phyloP scores from a whole-genome alignment of 1,140 invertebrate genomes.

The Hestina assimilis region DNA sequence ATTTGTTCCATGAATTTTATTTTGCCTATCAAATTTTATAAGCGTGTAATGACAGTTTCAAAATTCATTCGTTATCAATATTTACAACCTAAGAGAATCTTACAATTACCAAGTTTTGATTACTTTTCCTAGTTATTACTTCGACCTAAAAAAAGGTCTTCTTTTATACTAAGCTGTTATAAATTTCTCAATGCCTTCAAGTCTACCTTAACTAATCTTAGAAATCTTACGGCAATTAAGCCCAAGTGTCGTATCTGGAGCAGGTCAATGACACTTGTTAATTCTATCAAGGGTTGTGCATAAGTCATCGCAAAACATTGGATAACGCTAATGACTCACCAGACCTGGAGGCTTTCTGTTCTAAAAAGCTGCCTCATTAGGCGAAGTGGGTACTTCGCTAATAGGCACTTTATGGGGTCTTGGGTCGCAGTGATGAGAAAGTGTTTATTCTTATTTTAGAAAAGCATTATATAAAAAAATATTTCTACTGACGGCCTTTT shows the following conservation, averaged over 20 bases:
- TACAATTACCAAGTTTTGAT: not conserved
- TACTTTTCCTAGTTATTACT: not conserved
- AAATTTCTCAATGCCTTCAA: not conserved
- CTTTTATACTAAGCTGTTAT: too few species aligned
- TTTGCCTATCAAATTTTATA: not conserved
- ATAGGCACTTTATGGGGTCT: conserved; percentile 13
- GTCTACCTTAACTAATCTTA: not conserved
- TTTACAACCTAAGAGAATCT: not conserved
- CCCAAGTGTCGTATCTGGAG: not conserved
- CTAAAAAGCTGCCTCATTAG: conserved; percentile 20
- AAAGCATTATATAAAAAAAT: not conserved
- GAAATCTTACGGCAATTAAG: not conserved
- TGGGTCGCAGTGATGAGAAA: not conserved
- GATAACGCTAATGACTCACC: conserved; percentile 13
- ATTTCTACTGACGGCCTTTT: too few species aligned
- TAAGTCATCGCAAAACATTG: conserved; percentile 4
- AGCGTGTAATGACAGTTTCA: not conserved
- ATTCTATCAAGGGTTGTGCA: conserved; percentile 1
- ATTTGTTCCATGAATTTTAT: not conserved
- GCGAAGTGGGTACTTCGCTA: conserved; percentile 7
- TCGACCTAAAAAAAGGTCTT: not conserved
- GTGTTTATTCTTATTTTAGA: not conserved
- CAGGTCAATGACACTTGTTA: conserved; percentile 16
- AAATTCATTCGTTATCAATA: not conserved
- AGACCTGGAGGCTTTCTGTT: conserved; percentile 6